These are phyloP conservation scores for Myotis myotis DNA, from an alignment of 2,797 vertebrate species.

Conservation along the genomic window DNA sequence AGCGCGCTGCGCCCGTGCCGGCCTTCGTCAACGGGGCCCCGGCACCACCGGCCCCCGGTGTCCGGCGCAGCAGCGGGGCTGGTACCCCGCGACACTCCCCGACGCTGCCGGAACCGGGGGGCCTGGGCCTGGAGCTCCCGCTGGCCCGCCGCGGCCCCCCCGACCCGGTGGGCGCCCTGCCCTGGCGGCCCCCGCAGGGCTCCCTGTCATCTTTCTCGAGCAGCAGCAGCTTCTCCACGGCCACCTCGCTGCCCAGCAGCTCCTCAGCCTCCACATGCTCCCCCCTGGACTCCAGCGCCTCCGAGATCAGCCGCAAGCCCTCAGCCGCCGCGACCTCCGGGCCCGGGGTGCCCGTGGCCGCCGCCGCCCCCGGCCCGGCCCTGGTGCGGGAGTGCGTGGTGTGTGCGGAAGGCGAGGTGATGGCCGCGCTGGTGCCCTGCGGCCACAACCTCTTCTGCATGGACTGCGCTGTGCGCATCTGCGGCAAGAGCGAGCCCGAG, in stretches of 20 bases:
- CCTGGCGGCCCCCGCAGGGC: constrained; percentile 91
- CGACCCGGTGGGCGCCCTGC: constrained; percentile 90
- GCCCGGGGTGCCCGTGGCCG: rapidly evolving
- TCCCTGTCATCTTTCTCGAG: constrained; percentile 90
- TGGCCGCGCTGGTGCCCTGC: constrained; percentile 94
- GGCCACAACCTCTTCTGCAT: constrained; percentile 99
- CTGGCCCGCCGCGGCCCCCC: constrained; percentile 91
- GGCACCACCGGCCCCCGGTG: constrained; percentile 50
- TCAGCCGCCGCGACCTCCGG: background rate
- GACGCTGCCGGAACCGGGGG: constrained; percentile 89
- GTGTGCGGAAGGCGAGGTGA: constrained; percentile 96
- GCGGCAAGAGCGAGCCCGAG: constrained; percentile 91
- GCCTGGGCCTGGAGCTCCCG: constrained; percentile 88
- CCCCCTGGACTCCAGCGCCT: constrained; percentile 90
- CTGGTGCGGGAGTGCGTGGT: constrained; percentile 92
- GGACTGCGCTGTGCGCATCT: constrained; percentile 97
- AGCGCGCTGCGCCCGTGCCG: constrained; percentile 80
- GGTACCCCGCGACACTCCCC: constrained; percentile 93
- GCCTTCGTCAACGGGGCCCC: constrained; percentile 80
- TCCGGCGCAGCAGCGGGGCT: constrained; percentile 89
- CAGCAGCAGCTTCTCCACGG: constrained; percentile 90
- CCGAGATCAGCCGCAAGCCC: constrained; percentile 84
- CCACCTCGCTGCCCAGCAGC: constrained; percentile 89
- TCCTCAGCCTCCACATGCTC: constrained; percentile 85
- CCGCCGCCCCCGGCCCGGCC: background rate